These are phyloP conservation scores for Entomobrya proxima DNA, from an alignment of 2,888 invertebrate genomes.

Conservation along the genomic window DNA sequence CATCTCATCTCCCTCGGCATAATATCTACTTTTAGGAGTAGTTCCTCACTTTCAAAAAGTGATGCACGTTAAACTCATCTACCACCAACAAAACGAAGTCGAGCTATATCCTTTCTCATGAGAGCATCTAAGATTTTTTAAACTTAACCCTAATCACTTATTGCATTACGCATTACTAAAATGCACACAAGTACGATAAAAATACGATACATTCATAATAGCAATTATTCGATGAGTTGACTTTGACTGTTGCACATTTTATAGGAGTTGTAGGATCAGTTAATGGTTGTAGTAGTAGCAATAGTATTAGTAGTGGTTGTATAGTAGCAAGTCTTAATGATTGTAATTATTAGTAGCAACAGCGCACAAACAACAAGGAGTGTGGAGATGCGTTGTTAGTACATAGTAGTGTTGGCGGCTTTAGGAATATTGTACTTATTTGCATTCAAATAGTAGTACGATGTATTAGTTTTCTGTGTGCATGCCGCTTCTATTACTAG, in stretches of 20 bases:
- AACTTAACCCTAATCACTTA: background rate
- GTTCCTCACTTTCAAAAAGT: constrained; percentile 40
- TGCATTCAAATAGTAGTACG: background rate
- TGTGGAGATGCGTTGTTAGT: too few species aligned
- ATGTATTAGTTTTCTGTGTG: constrained; percentile 4
- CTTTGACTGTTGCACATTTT: constrained; percentile 41
- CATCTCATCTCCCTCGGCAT: constrained; percentile 20
- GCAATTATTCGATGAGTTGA: constrained; percentile 9
- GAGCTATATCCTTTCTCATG: background rate
- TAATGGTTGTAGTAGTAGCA: constrained; percentile 25
- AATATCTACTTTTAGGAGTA: background rate
- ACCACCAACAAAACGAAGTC: constrained; percentile 14
- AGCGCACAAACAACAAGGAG: background rate
- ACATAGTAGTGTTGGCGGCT: background rate
- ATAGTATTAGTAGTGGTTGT: background rate
- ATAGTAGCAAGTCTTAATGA: constrained; percentile 58
- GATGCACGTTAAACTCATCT: background rate
- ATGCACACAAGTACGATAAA: background rate
- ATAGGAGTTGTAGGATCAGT: background rate
- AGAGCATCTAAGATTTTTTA: background rate
- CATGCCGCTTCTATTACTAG: background rate
- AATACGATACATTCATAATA: background rate
- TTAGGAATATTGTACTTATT: constrained; percentile 42
- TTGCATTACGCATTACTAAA: background rate
- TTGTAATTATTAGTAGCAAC: constrained; percentile 56